Evolutionary conservation across 2,113 vertebrate genomes (phyloP), one percentile per base, ranked within the genome.

Genomic region (Balaeniceps rex): DNA sequence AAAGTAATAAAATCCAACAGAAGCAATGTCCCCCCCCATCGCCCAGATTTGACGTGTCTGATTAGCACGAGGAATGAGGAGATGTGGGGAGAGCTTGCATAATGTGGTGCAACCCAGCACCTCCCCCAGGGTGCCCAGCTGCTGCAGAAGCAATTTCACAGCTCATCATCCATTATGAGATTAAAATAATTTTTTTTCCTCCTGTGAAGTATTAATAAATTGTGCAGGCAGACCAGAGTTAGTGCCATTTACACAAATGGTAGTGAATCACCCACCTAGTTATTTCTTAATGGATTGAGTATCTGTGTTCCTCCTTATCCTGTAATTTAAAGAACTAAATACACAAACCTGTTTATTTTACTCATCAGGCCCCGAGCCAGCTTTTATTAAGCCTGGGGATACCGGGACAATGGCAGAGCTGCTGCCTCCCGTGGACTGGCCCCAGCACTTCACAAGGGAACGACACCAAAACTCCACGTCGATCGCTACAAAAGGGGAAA

Each of bases 251-350:
- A 93, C 95, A 97, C 97, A 95, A 95, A 97, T 57, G 95, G 90
- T 90, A 94, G 93, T 97, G 97, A 81, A 95, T 96, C 96, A 96
- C 94, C 81, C 79, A 93, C 91, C 94, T 95, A 87, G 84, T 84
- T 98, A 97, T 95, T 97, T 94, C 96, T 96, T 97, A 98, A 97
- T 97, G 96, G 97, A 93, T 95, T 85, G 93, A 96, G 91, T 94
- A 96, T 94, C 91, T 79, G 87, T 91, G 42, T 19, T 61, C 90
- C 79, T 90, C 79, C 90, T 95, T 94, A 95, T 75, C 91, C 83
- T 93, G 75, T 90, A 77, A 97, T 76, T 97, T 81, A 86, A 95
- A 96, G 94, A 94, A 88, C 63, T 71, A 81, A 96, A 96, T 33
- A 89, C 80, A 93, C 94, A 93, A 92, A 96, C 64, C 94, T 94